Base-by-base conservation (phyloP, 2,113 vertebrate genomes). In the Bubo bubo region DNA sequence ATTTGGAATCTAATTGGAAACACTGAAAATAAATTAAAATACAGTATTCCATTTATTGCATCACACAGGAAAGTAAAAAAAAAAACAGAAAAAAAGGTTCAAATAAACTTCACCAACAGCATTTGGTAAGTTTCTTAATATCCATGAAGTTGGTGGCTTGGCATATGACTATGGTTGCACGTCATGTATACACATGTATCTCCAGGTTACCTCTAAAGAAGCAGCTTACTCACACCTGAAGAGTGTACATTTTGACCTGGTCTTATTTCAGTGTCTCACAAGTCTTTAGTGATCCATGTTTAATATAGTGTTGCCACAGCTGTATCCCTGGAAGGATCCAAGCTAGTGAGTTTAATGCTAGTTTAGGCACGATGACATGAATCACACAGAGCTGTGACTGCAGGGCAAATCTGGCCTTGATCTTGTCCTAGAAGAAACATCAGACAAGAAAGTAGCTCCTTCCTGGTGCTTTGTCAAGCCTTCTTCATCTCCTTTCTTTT, bases 1-100 rank as follows among this genome's bases (percentile, higher is more conserved):
- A 50, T 86, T 94, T 80, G 15, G 20, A 66, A 83, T 94, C n/a
- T 84, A 84, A 92, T 67, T 92, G 28, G 34, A 89, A 94, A 80
- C 32, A 66, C 32, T 41, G 64, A 80, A 83, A 82, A 55, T 22
- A 86, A 92, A 88, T 75, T 84, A 67, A 90, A 86, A 83, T 84
- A 16, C 49, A 80, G 16, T 83, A 66, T 80, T 86, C 7, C 13
- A n/a, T 55, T 82, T 77, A 79, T 64, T 39, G 26, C 15, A 34
- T 77, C 13, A 62, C 28, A 73, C 12, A 45, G 10, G 5, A 74
- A 47, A 73, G 10, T 6, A 16, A n/a, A 62, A 35, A n/a, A 60
- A 45, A 32, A 58, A 37, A 60, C 37, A 3, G 9, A 47, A 47
- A 14, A 35, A 43, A 50, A 26, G 2, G 13, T 77, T 80, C 20